Evolutionary conservation across 2,888 invertebrate species (phyloP).

Genomic region (Lasius platythorax): DNA sequence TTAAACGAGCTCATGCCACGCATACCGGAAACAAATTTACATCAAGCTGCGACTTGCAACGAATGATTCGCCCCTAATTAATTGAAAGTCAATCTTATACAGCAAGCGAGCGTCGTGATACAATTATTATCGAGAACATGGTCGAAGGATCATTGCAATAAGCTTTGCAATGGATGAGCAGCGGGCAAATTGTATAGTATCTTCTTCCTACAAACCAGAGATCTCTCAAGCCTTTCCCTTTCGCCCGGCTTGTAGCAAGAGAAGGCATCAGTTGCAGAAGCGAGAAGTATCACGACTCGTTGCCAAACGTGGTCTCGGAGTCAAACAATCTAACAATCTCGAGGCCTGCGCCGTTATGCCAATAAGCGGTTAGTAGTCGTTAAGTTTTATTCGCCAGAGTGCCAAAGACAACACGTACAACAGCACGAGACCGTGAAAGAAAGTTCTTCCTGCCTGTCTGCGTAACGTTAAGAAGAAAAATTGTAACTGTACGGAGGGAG

Average conservation of each 20-base stretch:
- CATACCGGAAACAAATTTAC: constrained; percentile 14
- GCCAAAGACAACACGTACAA: background rate
- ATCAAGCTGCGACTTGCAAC: background rate
- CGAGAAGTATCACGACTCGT: constrained; percentile 48
- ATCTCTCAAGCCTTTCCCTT: constrained; percentile 42
- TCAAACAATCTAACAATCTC: constrained; percentile 29
- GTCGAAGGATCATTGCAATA: background rate
- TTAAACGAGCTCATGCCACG: constrained; percentile 3
- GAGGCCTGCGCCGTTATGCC: constrained; percentile 13
- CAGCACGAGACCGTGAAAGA: constrained; percentile 16
- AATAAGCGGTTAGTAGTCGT: constrained; percentile 33
- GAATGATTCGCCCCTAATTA: background rate
- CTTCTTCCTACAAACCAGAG: constrained; percentile 21
- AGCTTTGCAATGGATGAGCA: background rate
- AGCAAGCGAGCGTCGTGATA: background rate
- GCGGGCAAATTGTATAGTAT: constrained; percentile 12
- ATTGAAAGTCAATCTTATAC: constrained; percentile 2
- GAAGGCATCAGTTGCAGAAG: constrained; percentile 43
- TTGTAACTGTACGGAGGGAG: background rate
- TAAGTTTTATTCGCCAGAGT: background rate
- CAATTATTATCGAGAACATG: background rate
- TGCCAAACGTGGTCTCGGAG: constrained; percentile 37
- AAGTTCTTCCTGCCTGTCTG: constrained; percentile 21
- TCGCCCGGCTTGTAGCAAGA: constrained; percentile 38
- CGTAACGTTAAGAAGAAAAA: background rate